Evolutionary conservation across 1,140 invertebrate species (phyloP).

Genomic region (Bombus picipes): DNA sequence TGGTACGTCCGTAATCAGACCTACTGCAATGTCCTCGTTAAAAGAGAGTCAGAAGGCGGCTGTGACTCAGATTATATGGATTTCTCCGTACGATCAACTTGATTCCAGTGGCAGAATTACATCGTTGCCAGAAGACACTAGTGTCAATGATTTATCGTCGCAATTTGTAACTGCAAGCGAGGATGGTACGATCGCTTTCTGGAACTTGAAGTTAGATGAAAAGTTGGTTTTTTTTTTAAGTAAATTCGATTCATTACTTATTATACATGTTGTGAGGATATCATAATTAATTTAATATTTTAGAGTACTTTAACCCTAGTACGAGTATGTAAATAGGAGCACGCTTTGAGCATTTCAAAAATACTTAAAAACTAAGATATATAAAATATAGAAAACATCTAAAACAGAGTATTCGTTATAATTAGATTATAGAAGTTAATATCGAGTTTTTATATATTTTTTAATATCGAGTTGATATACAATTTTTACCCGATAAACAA

Average conservation of each 20-base stretch:
- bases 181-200: constrained; percentile 87
- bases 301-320: no score
- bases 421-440: no score
- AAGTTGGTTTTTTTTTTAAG: background rate
- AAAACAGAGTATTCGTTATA: no score
- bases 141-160: constrained; percentile 79
- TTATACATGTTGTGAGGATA: no score
- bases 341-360: no score
- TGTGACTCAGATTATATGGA: constrained; percentile 87
- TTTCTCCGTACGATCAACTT: constrained; percentile 84
- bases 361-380: no score
- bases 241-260: background rate
- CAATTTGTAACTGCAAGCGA: constrained; percentile 86
- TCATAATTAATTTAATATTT: no score
- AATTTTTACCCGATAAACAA: no score
- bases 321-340: no score
- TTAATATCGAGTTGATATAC: no score
- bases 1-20: constrained; percentile 83
- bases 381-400: no score
- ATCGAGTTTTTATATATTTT: no score
- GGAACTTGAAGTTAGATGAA: constrained; percentile 85
- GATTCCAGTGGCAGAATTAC: constrained; percentile 84
- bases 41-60: constrained; percentile 85
- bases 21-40: constrained; percentile 85
- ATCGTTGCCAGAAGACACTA: constrained; percentile 73